Conservation (phyloP, 1,140 invertebrate species). For the Globodera rostochiensis region DNA sequence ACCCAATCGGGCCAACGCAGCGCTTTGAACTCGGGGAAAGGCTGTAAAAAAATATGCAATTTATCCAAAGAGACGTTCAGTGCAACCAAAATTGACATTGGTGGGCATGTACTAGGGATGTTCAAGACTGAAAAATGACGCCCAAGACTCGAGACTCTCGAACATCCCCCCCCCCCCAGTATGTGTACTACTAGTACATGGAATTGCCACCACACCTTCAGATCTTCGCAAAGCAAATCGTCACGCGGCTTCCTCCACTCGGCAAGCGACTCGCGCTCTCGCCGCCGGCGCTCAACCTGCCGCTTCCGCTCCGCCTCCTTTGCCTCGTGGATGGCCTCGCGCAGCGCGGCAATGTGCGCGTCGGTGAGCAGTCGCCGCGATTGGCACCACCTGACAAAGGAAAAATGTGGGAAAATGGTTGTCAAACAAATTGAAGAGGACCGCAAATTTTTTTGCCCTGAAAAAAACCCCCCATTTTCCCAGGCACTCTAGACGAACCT, state of each 20-base stretch:
- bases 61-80: no score
- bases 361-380: slow-evolving; percentile 19
- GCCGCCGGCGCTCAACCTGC: slow-evolving; percentile 24
- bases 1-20: slow-evolving; percentile 37
- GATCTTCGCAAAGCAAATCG: slow-evolving; percentile 43
- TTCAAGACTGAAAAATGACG: neutral
- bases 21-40: slow-evolving; percentile 29
- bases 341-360: slow-evolving; percentile 26
- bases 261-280: slow-evolving; percentile 28
- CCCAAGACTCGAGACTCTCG: neutral
- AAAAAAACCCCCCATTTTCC: no score
- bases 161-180: no score
- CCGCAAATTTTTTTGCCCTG: no score
- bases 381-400: slow-evolving; percentile 24
- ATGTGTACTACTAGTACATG: no score
- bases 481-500: neutral
- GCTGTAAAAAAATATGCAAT: slow-evolving; percentile 16
- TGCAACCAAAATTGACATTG: no score
- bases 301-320: slow-evolving; percentile 22
- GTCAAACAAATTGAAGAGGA: neutral
- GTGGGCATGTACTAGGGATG: no score
- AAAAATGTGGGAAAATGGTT: neutral
- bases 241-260: slow-evolving; percentile 34
- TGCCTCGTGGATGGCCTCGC: slow-evolving; percentile 24
- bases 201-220: slow-evolving; percentile 23